Conservation (phyloP, 2,888 invertebrate genomes). For the Axea sp. region DNA sequence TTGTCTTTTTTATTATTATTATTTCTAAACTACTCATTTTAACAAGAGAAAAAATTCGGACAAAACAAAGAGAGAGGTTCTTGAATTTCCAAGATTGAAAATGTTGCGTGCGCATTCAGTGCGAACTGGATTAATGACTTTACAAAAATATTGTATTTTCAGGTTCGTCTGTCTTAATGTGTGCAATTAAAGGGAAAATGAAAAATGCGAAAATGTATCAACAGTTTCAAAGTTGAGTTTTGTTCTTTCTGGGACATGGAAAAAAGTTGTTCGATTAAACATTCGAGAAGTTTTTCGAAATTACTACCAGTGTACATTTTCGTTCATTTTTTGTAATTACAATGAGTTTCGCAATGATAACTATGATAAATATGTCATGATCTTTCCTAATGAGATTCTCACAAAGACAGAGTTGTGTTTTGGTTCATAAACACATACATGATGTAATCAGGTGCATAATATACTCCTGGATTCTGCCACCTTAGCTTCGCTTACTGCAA, state of each 20-base stretch:
- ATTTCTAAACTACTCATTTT: slow-evolving; percentile 6
- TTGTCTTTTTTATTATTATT: neutral
- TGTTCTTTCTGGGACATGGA: neutral
- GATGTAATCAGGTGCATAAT: slow-evolving; percentile 62
- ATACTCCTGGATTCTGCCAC: slow-evolving; percentile 58
- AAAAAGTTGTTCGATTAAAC: neutral
- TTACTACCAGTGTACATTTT: too few species aligned
- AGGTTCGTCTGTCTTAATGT: slow-evolving; percentile 5
- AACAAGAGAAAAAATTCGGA: slow-evolving; percentile 4
- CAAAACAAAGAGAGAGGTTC: neutral
- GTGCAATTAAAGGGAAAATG: slow-evolving; percentile 9
- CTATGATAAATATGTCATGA: slow-evolving; percentile 12
- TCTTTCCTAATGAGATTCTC: slow-evolving; percentile 23
- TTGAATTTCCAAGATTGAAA: slow-evolving; percentile 17
- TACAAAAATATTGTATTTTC: slow-evolving; percentile 25
- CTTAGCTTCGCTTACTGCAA: slow-evolving; percentile 64
- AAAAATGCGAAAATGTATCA: slow-evolving; percentile 4
- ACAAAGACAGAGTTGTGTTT: slow-evolving; percentile 34
- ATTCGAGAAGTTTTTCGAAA: too few species aligned
- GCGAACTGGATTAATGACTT: slow-evolving; percentile 14
- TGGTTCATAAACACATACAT: slow-evolving; percentile 44
- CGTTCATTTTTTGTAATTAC: too few species aligned
- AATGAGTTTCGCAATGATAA: slow-evolving; percentile 14
- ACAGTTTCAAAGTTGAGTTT: neutral
- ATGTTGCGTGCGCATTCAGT: slow-evolving; percentile 2